These are phyloP conservation scores for Monochamus alternatus DNA, from an alignment of 2,888 invertebrate species.

Conservation along the genomic window DNA sequence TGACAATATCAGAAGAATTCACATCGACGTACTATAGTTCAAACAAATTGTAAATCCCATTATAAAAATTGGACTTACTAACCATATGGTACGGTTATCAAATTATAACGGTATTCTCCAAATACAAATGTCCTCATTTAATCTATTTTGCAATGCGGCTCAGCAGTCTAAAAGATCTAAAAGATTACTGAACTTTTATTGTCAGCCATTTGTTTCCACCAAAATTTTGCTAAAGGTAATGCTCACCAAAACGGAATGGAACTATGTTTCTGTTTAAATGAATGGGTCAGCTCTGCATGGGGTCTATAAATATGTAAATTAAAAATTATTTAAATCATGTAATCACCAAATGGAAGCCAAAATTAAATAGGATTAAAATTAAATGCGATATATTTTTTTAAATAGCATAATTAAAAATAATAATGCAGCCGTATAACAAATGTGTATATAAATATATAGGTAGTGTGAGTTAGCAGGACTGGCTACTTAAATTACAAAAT, in stretches of 20 bases:
- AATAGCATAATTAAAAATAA: not conserved
- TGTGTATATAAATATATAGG: too few relatives aligned
- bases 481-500: too few relatives aligned
- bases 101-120: too few relatives aligned
- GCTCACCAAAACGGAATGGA: not conserved
- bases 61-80: too few relatives aligned
- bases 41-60: too few relatives aligned
- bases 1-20: too few relatives aligned
- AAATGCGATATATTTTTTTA: not conserved
- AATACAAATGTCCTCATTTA: too few relatives aligned
- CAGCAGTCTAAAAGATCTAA: not conserved
- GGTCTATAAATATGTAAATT: slow-evolving; percentile 2
- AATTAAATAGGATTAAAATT: too few relatives aligned
- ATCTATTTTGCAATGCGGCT: too few relatives aligned
- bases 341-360: not conserved
- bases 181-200: not conserved
- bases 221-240: not conserved
- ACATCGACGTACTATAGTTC: too few relatives aligned
- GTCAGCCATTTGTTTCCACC: not conserved
- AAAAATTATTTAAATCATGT: not conserved
- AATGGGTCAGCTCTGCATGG: not conserved
- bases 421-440: not conserved
- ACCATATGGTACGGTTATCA: too few relatives aligned
- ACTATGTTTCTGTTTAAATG: not conserved
- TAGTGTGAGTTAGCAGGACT: too few relatives aligned